Conservation (phyloP, 2,888 invertebrate genomes). For the Mythimna impura region DNA sequence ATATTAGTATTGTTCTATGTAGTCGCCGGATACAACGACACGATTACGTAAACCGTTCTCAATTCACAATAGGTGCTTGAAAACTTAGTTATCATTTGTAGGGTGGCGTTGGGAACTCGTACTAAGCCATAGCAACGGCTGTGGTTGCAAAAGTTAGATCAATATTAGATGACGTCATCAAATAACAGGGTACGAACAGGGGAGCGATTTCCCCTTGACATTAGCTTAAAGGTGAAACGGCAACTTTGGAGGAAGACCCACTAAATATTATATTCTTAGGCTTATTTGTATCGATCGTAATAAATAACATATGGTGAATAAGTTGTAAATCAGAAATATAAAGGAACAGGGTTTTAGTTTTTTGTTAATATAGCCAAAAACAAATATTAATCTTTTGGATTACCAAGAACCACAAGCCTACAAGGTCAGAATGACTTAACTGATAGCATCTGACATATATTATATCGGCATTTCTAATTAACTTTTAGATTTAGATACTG, state of each 20-base stretch:
- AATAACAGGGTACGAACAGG: conserved; percentile 57
- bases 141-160: conserved; percentile 75
- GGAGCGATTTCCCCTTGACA: conserved; percentile 70
- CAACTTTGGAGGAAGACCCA: conserved; percentile 5
- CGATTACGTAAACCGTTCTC: conserved; percentile 55
- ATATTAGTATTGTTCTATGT: conserved; percentile 60
- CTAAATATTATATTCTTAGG: conserved; percentile 8
- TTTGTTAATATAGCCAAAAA: neutral
- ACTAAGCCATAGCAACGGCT: conserved; percentile 68
- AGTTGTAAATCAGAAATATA: conserved; percentile 25
- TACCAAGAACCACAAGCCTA: neutral
- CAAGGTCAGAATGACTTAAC: conserved; percentile 18
- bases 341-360: neutral
- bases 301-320: conserved; percentile 11
- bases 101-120: conserved; percentile 34
- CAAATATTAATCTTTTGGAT: neutral
- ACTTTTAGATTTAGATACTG: conserved; percentile 28
- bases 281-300: conserved; percentile 19
- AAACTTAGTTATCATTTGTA: conserved; percentile 45
- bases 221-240: conserved; percentile 66
- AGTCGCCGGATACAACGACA: conserved; percentile 55
- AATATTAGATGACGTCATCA: conserved; percentile 76
- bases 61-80: conserved; percentile 49
- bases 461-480: conserved; percentile 8
- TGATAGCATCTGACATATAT: neutral